Evolutionary conservation across 2,888 invertebrate species (phyloP), one percentile per base, ranked within the genome.

Genomic region (Drosophila longiperda): DNA sequence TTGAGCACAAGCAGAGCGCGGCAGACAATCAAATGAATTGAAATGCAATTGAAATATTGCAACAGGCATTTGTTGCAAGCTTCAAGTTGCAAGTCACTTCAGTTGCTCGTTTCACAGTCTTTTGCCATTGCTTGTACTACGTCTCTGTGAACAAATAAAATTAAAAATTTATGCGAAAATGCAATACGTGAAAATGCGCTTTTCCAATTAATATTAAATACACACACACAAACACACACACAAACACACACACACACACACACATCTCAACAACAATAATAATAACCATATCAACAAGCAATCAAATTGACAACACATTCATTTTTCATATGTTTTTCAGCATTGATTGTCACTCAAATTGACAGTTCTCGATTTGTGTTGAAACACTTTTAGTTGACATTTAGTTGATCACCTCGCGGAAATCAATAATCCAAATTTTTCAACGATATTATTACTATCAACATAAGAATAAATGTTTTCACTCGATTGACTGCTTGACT

Each of bases 41-140:
- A 75, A 80, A 76, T 78, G 70, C 78, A 78, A 86, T 88, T 86
- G 80, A 84, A 82, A 88, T 82, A 82, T 88, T 69, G 83, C 77
- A 83, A 80, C 75, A 83, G 78, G 72, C 89, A 88, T 83, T 83
- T 78, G 66, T 61, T 62, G 80, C 72, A 61, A 59, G 64, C 48
- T 70, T 55, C 61, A 61, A 57, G 49, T 71, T 36, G 61, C 64
- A 63, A 72, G 48, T 48, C 48, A 66, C 48, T 66, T 36, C 15
- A 62, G 26, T 63, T 63, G 26, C 34, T 17, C 34, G 20, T 34
- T 36, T 15, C 17, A 11, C 29, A 55, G 38, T 40, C 34, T 55
- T 53, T 15, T 23, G 20, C 45, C 23, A 15, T 3, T 15, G 20
- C 38, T 4, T 17, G 15, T 36, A 7, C 12, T 55, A 11, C 26